Evolutionary conservation across 2,797 vertebrate species (phyloP).

Genomic region (Falco peregrinus): DNA sequence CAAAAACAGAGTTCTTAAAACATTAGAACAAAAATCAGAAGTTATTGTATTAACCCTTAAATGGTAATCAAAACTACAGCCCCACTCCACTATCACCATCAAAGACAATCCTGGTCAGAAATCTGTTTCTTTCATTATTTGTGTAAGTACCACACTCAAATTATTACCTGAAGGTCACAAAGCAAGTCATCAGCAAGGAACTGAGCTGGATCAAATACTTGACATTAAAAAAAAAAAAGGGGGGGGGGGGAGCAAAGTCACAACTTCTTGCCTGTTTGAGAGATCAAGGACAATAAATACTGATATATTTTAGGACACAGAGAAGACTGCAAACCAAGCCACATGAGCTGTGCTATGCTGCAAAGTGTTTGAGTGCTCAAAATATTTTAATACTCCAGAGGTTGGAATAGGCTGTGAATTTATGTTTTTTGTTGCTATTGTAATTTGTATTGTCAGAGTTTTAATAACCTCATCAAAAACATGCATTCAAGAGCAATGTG

Average conservation of each 20-base stretch:
- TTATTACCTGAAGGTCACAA: background rate
- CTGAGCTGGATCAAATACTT: background rate
- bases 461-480: slow-evolving; percentile 67
- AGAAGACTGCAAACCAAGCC: background rate
- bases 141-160: background rate
- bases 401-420: slow-evolving; percentile 34
- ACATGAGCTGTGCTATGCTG: background rate
- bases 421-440: slow-evolving; percentile 51
- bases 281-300: background rate
- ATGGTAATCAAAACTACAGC: background rate
- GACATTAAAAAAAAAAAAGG: background rate
- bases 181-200: background rate
- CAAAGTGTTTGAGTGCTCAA: background rate
- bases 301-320: background rate
- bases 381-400: background rate
- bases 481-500: slow-evolving; percentile 1
- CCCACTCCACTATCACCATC: background rate
- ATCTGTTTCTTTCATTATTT: background rate
- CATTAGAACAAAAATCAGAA: background rate
- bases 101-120: background rate
- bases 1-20: background rate
- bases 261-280: background rate
- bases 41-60: background rate
- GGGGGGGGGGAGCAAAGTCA: background rate
- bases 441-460: slow-evolving; percentile 59